Conservation (phyloP, 2,797 vertebrate genomes). For the Girardinus metallicus region DNA sequence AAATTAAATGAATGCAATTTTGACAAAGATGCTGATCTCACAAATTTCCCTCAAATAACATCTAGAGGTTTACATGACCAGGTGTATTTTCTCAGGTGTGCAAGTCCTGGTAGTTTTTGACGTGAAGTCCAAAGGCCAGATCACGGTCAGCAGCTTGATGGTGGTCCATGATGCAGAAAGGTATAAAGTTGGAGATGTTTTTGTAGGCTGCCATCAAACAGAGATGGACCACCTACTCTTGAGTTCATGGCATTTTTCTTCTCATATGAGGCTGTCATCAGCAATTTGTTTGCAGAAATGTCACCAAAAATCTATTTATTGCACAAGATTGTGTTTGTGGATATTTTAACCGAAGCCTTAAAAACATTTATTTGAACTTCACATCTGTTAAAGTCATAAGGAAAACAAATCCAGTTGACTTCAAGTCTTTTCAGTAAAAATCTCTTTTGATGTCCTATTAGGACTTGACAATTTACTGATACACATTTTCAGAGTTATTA, state of each 20-base stretch:
- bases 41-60: conserved; percentile 34
- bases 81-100: conserved; percentile 70
- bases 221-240: conserved; percentile 67
- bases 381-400: background rate
- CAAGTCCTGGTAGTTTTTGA: conserved; percentile 24
- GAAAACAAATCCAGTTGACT: background rate
- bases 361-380: background rate
- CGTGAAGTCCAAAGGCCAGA: conserved; percentile 63
- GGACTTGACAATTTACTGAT: background rate
- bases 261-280: background rate
- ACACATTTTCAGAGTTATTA: background rate
- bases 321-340: background rate
- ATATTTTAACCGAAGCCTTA: background rate
- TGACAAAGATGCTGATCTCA: conserved; percentile 14
- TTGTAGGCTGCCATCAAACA: conserved; percentile 43
- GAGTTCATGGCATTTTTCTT: conserved; percentile 40
- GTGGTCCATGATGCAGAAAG: conserved; percentile 56
- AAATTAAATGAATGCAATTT: conserved; percentile 12
- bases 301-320: background rate
- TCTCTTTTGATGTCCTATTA: background rate
- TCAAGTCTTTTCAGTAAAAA: background rate
- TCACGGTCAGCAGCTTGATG: conserved; percentile 68
- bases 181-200: conserved; percentile 29
- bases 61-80: conserved; percentile 13
- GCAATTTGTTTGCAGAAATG: background rate